Evolutionary conservation across 2,888 invertebrate species (phyloP), one percentile per base, ranked within the genome.

Genomic region (Villa cingulata): DNA sequence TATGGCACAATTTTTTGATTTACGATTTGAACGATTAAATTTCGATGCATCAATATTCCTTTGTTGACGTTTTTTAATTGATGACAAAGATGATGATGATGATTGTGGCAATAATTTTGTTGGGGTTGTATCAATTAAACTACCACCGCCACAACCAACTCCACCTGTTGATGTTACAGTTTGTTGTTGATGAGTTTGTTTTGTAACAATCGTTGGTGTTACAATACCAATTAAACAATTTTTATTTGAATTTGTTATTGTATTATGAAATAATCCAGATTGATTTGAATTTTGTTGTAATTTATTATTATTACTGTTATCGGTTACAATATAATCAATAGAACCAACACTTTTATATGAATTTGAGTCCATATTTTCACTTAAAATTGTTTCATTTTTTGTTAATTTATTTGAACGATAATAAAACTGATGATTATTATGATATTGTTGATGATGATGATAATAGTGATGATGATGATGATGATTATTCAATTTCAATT

Each of bases 1-100:
- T 52, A 81, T 86, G 56, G 81, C 89, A 64, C 81, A 77, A 65
- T 88, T 87, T 65, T 84, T 85, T 17, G 86, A 84, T 66, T 81
- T 83, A 55, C 84, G 73, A 65, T 83, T 82, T 12, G 86, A 81
- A 57, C 83, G 75, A 62, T 78, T 80, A 62, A 75, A 78, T 63
- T 75, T 77, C 37, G 78, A 77, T 36, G 74, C 70, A 64, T 78
- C 72, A 39, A 73, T 69, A 56, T 73, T 72, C 53, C 75, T 73
- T 46, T 57, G 59, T 42, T 75, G 68, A 54, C 73, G 74, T 17
- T 73, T 63, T 1, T 72, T 72, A 15, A 71, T 70, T 32, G 50
- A 43, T 18, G 38, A 29, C 43, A 40, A 45, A 45, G 43, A 42
- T 38, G 38, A 41, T 48, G 50, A 32, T 52, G 50, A 41, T 52